These are phyloP conservation scores for Columba guinea DNA, from an alignment of 2,797 vertebrate genomes.

Conservation along the genomic window DNA sequence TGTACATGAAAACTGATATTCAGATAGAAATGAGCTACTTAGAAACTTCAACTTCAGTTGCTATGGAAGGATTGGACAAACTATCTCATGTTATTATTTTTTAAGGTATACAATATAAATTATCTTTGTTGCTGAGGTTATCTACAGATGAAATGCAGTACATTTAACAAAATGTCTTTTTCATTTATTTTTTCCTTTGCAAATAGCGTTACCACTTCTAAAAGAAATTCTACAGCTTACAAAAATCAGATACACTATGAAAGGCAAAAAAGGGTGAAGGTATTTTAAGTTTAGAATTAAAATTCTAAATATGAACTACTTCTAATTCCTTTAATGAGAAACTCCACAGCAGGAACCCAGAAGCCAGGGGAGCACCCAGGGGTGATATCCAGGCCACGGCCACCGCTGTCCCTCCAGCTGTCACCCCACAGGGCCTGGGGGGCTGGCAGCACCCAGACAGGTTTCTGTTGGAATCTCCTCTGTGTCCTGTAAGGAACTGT, in stretches of 20 bases:
- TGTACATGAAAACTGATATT: not conserved
- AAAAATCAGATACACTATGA: not conserved
- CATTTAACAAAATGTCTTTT: not conserved
- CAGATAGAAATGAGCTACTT: not conserved
- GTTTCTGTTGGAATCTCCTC: not conserved
- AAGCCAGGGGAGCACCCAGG: not conserved
- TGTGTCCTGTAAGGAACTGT: not conserved
- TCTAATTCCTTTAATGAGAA: not conserved
- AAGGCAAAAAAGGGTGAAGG: not conserved
- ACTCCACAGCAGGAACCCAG: not conserved
- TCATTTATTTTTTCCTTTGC: too few species aligned
- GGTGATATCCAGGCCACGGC: too few species aligned
- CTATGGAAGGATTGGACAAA: not conserved
- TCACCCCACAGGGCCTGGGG: accelerated
- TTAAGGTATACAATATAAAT: not conserved
- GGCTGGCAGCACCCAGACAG: not conserved
- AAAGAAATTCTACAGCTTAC: not conserved
- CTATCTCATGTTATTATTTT: not conserved
- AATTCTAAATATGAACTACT: not conserved
- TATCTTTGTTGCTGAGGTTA: not conserved
- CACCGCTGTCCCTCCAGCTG: accelerated
- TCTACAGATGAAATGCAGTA: not conserved
- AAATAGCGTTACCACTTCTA: not conserved
- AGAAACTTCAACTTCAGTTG: not conserved
- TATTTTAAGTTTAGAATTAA: not conserved